phyloP scores from a whole-genome alignment of 2,113 vertebrate species.

The Thamnophis sirtalis region DNA sequence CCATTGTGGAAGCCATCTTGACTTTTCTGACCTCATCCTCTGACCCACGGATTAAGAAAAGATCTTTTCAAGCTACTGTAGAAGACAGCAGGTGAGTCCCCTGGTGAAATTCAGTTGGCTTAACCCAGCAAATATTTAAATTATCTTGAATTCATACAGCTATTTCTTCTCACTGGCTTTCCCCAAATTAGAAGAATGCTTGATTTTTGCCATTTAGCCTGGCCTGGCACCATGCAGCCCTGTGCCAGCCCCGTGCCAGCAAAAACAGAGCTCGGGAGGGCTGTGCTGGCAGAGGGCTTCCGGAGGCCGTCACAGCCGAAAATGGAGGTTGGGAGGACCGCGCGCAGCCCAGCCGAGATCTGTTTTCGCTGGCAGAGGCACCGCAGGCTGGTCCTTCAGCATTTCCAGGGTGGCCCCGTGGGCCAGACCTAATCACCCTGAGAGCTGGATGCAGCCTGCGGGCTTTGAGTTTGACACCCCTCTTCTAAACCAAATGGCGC shows the following conservation, averaged over 20 bases:
- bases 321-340: too few species aligned
- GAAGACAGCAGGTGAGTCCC: slow-evolving; percentile 10
- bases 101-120: slow-evolving; percentile 23
- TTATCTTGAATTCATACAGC: not conserved
- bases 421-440: too few species aligned
- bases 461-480: too few species aligned
- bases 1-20: not conserved
- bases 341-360: too few species aligned
- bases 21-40: not conserved
- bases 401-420: too few species aligned
- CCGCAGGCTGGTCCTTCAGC: too few species aligned
- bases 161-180: not conserved
- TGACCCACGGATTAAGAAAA: slow-evolving; percentile 17
- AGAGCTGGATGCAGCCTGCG: fast-evolving
- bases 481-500: not conserved
- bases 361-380: too few species aligned
- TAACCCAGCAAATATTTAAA: slow-evolving; percentile 35
- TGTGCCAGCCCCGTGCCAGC: too few species aligned
- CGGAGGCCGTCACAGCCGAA: too few species aligned
- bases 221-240: not conserved
- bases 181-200: not conserved
- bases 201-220: not conserved
- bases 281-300: too few species aligned
- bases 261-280: too few species aligned
- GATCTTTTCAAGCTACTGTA: not conserved